Conservation (phyloP, 2,888 invertebrate genomes). For the Aplocera efformata region DNA sequence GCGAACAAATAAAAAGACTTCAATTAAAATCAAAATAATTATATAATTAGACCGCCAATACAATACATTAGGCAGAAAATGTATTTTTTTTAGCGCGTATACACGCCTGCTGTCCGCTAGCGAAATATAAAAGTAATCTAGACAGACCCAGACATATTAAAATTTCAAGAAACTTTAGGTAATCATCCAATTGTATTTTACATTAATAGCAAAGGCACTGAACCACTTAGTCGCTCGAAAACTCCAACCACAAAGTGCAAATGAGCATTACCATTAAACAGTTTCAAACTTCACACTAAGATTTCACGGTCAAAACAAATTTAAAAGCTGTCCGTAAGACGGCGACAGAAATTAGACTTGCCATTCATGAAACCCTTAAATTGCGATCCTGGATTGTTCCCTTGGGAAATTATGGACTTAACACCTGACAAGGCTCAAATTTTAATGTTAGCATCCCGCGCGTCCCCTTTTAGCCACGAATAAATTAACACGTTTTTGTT, state of each 20-base stretch:
- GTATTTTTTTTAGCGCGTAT: too few relatives aligned
- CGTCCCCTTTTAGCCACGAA: slow-evolving; percentile 57
- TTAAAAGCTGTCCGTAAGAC: slow-evolving; percentile 37
- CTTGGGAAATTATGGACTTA: slow-evolving; percentile 79
- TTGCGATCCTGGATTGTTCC: slow-evolving; percentile 70
- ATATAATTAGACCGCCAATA: not conserved
- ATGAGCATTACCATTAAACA: slow-evolving; percentile 25
- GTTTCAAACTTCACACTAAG: slow-evolving; percentile 22
- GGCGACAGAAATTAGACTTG: slow-evolving; percentile 64
- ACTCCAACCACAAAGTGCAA: slow-evolving; percentile 24
- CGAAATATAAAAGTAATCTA: not conserved
- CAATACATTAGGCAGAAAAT: too few relatives aligned
- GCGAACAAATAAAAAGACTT: slow-evolving; percentile 5
- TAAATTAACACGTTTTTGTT: slow-evolving; percentile 67
- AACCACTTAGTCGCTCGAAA: slow-evolving; percentile 17
- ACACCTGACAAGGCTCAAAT: slow-evolving; percentile 78
- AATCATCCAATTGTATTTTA: slow-evolving; percentile 13
- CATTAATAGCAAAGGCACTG: slow-evolving; percentile 8
- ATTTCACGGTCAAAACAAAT: slow-evolving; percentile 37
- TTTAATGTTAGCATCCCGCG: slow-evolving; percentile 65
- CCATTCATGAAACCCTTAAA: slow-evolving; percentile 75
- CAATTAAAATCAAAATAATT: not conserved
- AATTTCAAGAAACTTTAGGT: slow-evolving; percentile 10
- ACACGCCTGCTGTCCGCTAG: too few relatives aligned
- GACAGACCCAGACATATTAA: slow-evolving; percentile 7